phyloP scores from a whole-genome alignment of 2,113 vertebrate species.

The Copsychus sechellarum region DNA sequence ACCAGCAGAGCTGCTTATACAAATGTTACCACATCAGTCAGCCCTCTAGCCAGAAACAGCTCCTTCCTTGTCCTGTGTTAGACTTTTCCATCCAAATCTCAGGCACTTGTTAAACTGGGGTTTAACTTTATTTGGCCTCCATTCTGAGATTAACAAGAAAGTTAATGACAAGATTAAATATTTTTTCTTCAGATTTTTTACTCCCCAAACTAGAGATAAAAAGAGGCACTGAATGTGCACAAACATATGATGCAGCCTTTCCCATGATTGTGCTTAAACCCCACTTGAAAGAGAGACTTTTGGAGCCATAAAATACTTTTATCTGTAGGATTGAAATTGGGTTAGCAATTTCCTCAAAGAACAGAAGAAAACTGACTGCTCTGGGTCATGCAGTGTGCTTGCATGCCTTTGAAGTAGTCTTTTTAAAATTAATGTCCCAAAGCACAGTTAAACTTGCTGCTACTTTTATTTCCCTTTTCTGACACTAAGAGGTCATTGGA shows the following conservation, averaged over 20 bases:
- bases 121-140: not conserved
- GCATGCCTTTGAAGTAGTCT: conserved; percentile 47
- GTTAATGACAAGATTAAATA: not conserved
- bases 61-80: not conserved
- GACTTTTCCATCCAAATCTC: not conserved
- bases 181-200: not conserved
- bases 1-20: not conserved
- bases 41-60: not conserved
- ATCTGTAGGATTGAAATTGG: conserved; percentile 48
- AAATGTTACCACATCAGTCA: not conserved
- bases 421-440: conserved; percentile 56
- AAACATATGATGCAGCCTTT: not conserved
- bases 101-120: not conserved
- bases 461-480: not conserved
- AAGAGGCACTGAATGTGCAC: not conserved
- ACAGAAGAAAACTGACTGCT: conserved; percentile 54
- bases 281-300: conserved; percentile 31
- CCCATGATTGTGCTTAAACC: conserved; percentile 12
- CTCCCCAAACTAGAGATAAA: not conserved
- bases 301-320: conserved; percentile 40
- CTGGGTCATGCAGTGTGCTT: conserved; percentile 32
- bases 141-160: not conserved
- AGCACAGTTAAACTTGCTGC: not conserved
- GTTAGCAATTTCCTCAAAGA: conserved; percentile 55
- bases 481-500: conserved; percentile 2